Evolutionary conservation across 2,113 vertebrate genomes (phyloP).

Genomic region (Pseudorasbora parva): DNA sequence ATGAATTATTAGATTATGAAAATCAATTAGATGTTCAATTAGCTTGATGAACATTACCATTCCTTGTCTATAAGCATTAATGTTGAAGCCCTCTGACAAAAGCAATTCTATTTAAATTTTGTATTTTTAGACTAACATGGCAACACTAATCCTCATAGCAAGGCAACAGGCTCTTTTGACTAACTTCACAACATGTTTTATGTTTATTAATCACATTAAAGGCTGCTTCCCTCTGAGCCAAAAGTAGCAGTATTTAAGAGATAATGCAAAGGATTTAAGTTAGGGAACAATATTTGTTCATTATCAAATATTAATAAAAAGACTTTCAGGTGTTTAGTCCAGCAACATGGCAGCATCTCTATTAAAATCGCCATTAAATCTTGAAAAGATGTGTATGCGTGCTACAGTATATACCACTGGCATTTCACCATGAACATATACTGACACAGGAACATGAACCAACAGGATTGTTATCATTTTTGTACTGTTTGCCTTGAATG

Average conservation of each 20-base stretch:
- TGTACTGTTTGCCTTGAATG: constrained; percentile 43
- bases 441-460: constrained; percentile 46
- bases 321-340: not conserved
- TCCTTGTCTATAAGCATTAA: not conserved
- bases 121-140: not conserved
- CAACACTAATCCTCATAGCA: not conserved
- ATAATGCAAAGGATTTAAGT: constrained; percentile 13
- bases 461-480: constrained; percentile 52
- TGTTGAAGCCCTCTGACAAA: not conserved
- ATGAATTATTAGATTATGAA: not conserved
- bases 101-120: not conserved
- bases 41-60: not conserved
- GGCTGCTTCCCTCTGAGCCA: constrained; percentile 1
- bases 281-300: constrained; percentile 10
- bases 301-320: not conserved
- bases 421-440: constrained; percentile 40
- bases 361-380: constrained; percentile 3
- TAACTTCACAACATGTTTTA: not conserved
- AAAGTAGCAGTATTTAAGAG: not conserved
- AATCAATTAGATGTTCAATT: not conserved
- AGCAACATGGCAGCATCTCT: constrained; percentile 9
- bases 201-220: constrained; percentile 8
- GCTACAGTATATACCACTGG: constrained; percentile 5
- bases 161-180: not conserved
- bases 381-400: not conserved